These are phyloP conservation scores for Porites lutea DNA, from an alignment of 64 coral and sea anemone genomes.

Conservation along the genomic window DNA sequence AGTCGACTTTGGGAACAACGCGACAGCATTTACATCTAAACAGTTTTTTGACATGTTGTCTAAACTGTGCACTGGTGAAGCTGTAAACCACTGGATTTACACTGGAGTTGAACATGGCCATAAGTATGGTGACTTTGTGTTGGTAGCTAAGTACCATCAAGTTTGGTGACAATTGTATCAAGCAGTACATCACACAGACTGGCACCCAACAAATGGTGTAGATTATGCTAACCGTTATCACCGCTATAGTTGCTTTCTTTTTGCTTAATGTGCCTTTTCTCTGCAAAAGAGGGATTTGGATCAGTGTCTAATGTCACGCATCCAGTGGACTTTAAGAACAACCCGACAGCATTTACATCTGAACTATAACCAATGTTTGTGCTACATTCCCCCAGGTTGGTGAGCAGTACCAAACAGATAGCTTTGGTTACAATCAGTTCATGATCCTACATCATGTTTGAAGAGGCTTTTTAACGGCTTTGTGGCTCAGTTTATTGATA, in stretches of 20 bases:
- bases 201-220: conserved; percentile 37
- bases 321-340: too few species aligned
- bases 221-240: conserved; percentile 19
- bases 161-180: neutral
- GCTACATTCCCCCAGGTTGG: too few species aligned
- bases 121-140: neutral
- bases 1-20: neutral
- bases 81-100: neutral
- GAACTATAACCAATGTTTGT: too few species aligned
- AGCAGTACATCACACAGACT: conserved; percentile 15
- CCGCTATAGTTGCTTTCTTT: neutral
- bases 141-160: neutral
- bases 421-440: too few species aligned
- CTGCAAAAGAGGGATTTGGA: neutral
- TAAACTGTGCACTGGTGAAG: neutral
- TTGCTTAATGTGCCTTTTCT: neutral
- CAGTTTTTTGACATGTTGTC: neutral
- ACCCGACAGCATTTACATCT: too few species aligned
- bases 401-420: too few species aligned
- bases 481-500: too few species aligned
- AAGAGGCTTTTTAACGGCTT: too few species aligned
- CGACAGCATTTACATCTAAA: neutral
- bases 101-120: conserved; percentile 30
- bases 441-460: too few species aligned
- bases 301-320: too few species aligned